A percentile compares a stretch with the other conserved stretches of the same genome.
phyloP scores from a whole-genome alignment of 2,113 vertebrate genomes.

The Cryptomyrus ogoouensis region DNA sequence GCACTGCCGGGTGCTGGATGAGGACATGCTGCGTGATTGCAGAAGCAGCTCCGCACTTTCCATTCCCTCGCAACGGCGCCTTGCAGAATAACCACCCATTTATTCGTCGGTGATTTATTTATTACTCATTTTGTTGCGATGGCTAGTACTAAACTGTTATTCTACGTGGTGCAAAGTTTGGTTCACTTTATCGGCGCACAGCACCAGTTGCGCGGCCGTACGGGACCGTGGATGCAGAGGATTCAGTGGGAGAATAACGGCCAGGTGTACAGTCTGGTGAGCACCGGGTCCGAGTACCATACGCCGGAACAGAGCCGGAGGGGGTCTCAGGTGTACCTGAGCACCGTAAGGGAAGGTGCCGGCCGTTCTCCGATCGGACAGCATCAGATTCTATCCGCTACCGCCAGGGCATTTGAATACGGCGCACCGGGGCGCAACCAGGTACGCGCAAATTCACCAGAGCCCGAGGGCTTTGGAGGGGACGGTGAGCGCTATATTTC shows the following conservation, averaged over 20 bases:
- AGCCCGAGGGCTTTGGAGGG: not conserved
- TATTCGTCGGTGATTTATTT: not conserved
- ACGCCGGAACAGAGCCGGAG: constrained; percentile 43
- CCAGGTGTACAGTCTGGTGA: constrained; percentile 60
- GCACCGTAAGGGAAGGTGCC: constrained; percentile 36
- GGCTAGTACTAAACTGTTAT: constrained; percentile 44
- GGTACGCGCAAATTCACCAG: not conserved
- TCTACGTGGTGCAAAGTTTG: constrained; percentile 48
- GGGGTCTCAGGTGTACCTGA: constrained; percentile 47
- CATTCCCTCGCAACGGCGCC: not conserved
- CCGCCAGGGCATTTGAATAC: constrained; percentile 18
- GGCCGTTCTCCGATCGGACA: not conserved
- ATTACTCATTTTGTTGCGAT: constrained; percentile 34
- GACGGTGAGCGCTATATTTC: constrained; percentile 26
- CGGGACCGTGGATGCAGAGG: constrained; percentile 53
- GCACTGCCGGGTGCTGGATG: constrained; percentile 30
- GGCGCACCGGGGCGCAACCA: constrained; percentile 14
- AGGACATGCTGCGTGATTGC: constrained; percentile 30
- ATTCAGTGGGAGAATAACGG: constrained; percentile 68
- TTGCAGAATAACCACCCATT: not conserved
- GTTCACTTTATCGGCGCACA: constrained; percentile 43
- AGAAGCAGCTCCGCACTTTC: not conserved
- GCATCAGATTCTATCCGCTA: constrained; percentile 22
- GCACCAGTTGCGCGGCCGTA: constrained; percentile 33
- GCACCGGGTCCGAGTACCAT: constrained; percentile 61